phyloP scores from a whole-genome alignment of 2,888 invertebrate genomes.

The Mythimna ferrago region DNA sequence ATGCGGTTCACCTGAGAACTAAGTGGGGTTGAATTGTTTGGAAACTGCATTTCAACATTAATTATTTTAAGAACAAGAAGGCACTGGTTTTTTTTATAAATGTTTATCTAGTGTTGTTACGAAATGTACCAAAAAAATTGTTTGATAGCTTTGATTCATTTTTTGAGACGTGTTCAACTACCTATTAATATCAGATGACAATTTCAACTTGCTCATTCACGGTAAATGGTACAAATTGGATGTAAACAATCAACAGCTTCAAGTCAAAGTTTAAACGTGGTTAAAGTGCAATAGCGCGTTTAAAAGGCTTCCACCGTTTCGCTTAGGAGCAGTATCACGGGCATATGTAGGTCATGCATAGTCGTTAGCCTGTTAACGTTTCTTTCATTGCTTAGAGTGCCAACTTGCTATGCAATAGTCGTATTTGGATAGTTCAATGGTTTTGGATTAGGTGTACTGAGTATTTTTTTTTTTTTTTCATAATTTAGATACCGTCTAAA shows the following conservation, averaged over 20 bases:
- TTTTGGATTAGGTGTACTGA: neutral
- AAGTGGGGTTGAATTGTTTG: constrained; percentile 12
- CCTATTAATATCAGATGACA: neutral
- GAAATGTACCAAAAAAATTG: no score
- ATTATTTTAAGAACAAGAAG: no score
- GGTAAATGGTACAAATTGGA: constrained; percentile 31
- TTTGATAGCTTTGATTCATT: no score
- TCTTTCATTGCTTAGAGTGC: constrained; percentile 47
- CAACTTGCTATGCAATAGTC: constrained; percentile 14
- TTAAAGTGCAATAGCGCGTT: constrained; percentile 45
- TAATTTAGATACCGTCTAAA: no score
- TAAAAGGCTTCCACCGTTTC: constrained; percentile 33
- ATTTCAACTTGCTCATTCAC: neutral
- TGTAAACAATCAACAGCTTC: constrained; percentile 6
- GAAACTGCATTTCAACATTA: neutral
- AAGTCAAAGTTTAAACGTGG: constrained; percentile 33
- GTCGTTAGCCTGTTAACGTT: constrained; percentile 25
- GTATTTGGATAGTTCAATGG: neutral
- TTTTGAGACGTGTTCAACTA: neutral
- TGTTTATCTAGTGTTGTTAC: no score
- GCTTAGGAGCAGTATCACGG: constrained; percentile 18
- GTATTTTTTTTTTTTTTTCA: neutral
- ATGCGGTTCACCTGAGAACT: constrained; percentile 8
- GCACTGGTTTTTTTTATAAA: no score
- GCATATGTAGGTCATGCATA: constrained; percentile 35